These are phyloP conservation scores for Grus americana DNA, from an alignment of 2,113 vertebrate genomes.

Conservation along the genomic window DNA sequence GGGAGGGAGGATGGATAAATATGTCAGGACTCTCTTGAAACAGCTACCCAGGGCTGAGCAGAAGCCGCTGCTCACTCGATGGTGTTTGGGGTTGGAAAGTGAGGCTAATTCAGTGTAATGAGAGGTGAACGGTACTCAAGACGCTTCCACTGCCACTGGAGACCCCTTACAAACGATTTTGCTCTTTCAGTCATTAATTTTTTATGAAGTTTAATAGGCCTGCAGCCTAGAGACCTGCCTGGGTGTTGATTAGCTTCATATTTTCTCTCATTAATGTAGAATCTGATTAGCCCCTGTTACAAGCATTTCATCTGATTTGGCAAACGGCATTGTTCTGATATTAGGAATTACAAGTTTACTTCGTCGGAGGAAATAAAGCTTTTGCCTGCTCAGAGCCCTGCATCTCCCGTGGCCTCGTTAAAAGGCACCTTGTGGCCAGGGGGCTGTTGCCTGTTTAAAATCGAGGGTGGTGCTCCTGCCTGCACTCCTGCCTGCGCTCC, in stretches of 20 bases:
- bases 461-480: neutral
- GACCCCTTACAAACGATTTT: conserved; percentile 84
- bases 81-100: conserved; percentile 67
- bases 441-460: neutral
- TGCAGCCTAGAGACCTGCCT: conserved; percentile 83
- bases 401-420: neutral
- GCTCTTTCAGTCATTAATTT: conserved; percentile 89
- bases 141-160: conserved; percentile 75
- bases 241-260: conserved; percentile 85
- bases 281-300: conserved; percentile 86
- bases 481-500: neutral
- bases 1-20: neutral
- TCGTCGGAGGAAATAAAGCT: neutral
- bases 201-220: conserved; percentile 91
- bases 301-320: conserved; percentile 71
- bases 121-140: conserved; percentile 74
- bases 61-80: conserved; percentile 43
- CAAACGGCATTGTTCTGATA: conserved; percentile 59
- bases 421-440: neutral
- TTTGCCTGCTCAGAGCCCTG: neutral
- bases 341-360: conserved; percentile 54
- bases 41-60: conserved; percentile 26
- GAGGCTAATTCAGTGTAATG: conserved; percentile 69
- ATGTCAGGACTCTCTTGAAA: conserved; percentile 28
- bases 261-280: conserved; percentile 87